Evolutionary conservation across 2,797 vertebrate species (phyloP), one percentile per base, ranked within the genome.

Genomic region (Acanthopagrus latus): DNA sequence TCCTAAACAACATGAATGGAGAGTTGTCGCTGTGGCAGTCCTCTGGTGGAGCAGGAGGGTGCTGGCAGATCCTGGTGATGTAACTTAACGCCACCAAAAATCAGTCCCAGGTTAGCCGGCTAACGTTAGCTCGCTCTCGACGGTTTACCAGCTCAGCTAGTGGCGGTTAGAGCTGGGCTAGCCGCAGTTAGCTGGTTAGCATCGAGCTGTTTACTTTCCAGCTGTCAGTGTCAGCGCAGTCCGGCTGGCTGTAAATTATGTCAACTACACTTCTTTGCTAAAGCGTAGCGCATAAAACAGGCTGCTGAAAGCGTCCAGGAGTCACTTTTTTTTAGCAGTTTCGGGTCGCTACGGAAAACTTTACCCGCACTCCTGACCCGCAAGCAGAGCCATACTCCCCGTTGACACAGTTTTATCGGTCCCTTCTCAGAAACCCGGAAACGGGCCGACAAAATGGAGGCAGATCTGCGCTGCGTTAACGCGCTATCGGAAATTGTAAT

Each of bases 381-480:
- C 78, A 27, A 74, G 88, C 78, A 56, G 82, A 87, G 84, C 85
- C 89, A 89, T 88, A 55, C 80, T 81, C 81, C 72, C 83, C 55
- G 68, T 0, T 79, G 68, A 84, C 87, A 79, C 77, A 50, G 77
- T 75, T 86, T 88, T 77, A 71, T 90, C 87, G 70, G 63, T 83
- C 59, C 60, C 76, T 87, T 57, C 85, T 80, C 74, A 17, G 83
- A 88, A 94, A 95, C 94, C 92, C 94, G 95, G 95, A 96, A 96
- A 94, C 88, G 67, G 81, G 78, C 73, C 58, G 78, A 94, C 95
- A 95, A 96, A 96, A 96, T 95, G 95, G 95, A 93, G 89, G 90
- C 80, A 75, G 82, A 79, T 33, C 76, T 50, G 67, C 48, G 89
- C 55, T 73, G 88, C 81, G 60, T 90, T 90, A 18, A 90, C 0